Evolutionary conservation across 2,797 vertebrate species (phyloP), one percentile per base, ranked within the genome.

Genomic region (Spinus pinus): DNA sequence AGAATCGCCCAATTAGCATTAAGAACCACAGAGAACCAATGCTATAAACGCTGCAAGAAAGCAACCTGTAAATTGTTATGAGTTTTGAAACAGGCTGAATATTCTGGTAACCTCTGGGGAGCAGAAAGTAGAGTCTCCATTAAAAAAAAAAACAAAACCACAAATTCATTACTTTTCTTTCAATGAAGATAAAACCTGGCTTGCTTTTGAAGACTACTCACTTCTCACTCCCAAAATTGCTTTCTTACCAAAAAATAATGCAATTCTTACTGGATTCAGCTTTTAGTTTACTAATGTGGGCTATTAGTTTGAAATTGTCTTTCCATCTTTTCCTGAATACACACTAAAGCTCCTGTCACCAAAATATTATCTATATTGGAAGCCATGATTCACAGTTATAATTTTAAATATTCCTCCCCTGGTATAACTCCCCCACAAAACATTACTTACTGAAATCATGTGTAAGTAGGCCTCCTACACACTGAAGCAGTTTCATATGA

Each of bases 21-120:
- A 70, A 62, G 6, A 46, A 24, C 4, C 11, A 22, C 20, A 70
- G 37, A 69, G 5, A 46, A 44, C 10, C 70, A 44, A 35, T 35
- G 9, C 0, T 74, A 15, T 5, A 1, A 1, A 71, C 19, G 13
- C 4, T 33, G 27, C 57, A 73, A 73, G 21, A 72, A 93, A 88
- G 46, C 5, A 60, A 64, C 3, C 9, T 49, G 3, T 16, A 46
- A 60, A 16, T 3, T 44, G 2, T 53, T 65, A 17, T 0, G 5
- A 66, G 8, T 70, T 47, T 73, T 71, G 15, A 81, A 94, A 86
- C 2, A 77, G 9, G 3, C 4, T 74, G 31, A 93, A 77, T 60
- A 9, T 3, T 62, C 33, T 31, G 8, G 18, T 62, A 0, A 0
- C 0, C 5, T 60, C 42, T 27, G 25, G 4, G 35, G 11, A 72